Percentiles rank a stretch among this genome's conserved stretches.
Evolutionary conservation across 37 sponge, comb jelly and placozoan species (phyloP).

Genomic region (Hormiphora californensis): DNA sequence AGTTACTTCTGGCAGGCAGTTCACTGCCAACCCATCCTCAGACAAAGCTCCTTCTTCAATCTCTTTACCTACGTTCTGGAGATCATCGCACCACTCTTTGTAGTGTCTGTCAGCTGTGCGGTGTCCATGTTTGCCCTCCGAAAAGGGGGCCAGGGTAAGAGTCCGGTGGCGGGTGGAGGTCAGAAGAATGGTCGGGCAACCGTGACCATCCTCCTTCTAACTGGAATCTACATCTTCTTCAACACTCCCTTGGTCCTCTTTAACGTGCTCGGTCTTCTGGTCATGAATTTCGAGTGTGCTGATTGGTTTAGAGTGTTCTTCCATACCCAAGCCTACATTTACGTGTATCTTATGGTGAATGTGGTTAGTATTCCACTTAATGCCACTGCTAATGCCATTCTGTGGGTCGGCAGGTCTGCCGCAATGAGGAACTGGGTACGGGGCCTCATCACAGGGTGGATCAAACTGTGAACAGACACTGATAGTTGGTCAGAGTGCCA

Average conservation of each 20-base stretch:
- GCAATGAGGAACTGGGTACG: not conserved
- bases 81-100: not conserved
- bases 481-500: no score
- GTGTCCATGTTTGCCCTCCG: not conserved
- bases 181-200: not conserved
- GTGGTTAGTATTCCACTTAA: not conserved
- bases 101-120: not conserved
- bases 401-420: not conserved
- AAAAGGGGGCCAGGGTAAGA: not conserved
- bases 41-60: not conserved
- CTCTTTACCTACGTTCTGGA: constrained; percentile 9
- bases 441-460: no score
- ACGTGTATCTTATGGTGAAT: not conserved
- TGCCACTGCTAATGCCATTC: not conserved
- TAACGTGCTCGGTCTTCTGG: not conserved
- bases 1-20: not conserved
- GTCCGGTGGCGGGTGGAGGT: not conserved
- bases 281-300: not conserved
- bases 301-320: no score
- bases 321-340: not conserved
- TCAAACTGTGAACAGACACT: no score
- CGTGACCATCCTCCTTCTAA: not conserved
- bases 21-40: no score
- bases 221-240: not conserved
- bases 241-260: not conserved